phyloP scores from a whole-genome alignment of 1,140 invertebrate species.

The Drosophila pseudoananassae region DNA sequence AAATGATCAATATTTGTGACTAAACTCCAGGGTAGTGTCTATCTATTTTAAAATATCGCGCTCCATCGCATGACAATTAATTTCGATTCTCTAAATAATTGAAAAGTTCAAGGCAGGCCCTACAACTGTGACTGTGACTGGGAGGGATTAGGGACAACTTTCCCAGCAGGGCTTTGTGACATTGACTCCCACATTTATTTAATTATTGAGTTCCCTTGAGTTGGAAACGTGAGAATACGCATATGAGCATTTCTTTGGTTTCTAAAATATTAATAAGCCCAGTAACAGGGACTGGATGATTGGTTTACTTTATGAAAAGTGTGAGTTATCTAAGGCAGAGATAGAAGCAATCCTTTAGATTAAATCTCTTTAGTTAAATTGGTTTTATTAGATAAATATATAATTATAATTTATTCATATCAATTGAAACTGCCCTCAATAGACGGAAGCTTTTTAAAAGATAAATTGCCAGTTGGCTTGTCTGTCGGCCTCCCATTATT shows the following conservation, averaged over 20 bases:
- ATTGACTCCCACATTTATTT: background rate
- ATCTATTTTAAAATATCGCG: background rate
- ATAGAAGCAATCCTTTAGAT: too few species aligned
- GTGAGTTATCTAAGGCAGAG: too few species aligned
- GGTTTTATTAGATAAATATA: background rate
- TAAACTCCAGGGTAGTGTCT: background rate
- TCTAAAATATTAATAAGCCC: background rate
- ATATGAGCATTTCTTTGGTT: background rate
- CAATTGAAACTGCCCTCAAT: background rate
- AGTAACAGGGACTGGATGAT: too few species aligned
- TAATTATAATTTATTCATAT: background rate
- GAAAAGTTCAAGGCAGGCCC: background rate
- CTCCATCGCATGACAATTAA: background rate
- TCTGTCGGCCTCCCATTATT: background rate
- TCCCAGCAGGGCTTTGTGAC: background rate
- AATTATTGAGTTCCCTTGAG: background rate
- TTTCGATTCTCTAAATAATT: background rate
- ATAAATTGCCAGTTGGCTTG: background rate
- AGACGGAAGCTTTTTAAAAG: background rate
- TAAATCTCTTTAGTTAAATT: too few species aligned
- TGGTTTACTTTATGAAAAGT: too few species aligned
- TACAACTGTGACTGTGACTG: too few species aligned
- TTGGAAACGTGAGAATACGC: background rate
- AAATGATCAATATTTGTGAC: too few species aligned
- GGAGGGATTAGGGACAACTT: background rate